A percentile compares a stretch with the other conserved stretches of the same genome.
Conservation (phyloP, 2,113 vertebrate species). For the Pomatostomus ruficeps region DNA sequence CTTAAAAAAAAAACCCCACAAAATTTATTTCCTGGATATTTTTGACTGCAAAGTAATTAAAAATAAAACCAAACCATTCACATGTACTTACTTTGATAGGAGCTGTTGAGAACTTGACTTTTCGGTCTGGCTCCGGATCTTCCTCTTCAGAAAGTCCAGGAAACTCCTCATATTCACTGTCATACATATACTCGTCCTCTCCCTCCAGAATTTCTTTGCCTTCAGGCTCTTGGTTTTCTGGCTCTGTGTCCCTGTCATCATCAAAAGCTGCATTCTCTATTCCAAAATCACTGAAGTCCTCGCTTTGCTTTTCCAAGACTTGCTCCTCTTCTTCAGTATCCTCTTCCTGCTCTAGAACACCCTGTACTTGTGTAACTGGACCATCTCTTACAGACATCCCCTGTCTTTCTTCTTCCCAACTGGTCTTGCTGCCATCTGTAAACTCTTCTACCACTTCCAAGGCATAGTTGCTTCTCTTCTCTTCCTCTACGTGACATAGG, state of each 20-base stretch:
- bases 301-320: conserved; percentile 45
- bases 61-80: not conserved
- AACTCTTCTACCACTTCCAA: conserved; percentile 38
- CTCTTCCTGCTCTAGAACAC: conserved; percentile 8
- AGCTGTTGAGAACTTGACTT: conserved; percentile 85
- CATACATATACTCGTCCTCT: conserved; percentile 68
- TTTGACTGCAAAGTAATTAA: not conserved
- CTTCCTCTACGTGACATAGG: not conserved
- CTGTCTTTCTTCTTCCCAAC: not conserved
- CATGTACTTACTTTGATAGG: conserved; percentile 79
- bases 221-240: conserved; percentile 57
- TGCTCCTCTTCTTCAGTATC: conserved; percentile 58
- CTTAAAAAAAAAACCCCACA: not conserved
- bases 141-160: conserved; percentile 88
- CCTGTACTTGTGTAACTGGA: not conserved
- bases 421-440: not conserved
- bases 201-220: conserved; percentile 55
- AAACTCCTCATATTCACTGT: conserved; percentile 78
- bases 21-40: not conserved
- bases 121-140: conserved; percentile 72
- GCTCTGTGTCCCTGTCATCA: conserved; percentile 78
- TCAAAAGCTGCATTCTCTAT: conserved; percentile 90
- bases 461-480: not conserved
- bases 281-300: conserved; percentile 71
- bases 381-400: not conserved